These are phyloP conservation scores for Sphaerodactylus townsendi DNA, from an alignment of 2,113 vertebrate genomes.

Conservation along the genomic window DNA sequence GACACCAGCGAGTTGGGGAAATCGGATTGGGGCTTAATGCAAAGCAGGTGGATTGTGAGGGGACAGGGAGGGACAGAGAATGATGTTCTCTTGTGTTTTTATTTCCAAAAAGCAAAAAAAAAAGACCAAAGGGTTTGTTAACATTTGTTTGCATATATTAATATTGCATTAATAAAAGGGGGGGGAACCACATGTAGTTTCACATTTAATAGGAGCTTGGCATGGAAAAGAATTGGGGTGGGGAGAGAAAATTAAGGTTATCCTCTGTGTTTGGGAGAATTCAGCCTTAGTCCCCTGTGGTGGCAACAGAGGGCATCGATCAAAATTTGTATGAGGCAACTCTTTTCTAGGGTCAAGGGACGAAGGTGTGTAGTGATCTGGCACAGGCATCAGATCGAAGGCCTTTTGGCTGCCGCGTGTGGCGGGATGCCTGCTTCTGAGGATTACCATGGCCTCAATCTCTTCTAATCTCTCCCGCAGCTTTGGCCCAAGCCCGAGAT, in stretches of 20 bases:
- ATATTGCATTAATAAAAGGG: constrained; percentile 51
- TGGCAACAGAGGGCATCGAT: not conserved
- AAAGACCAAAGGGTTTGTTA: constrained; percentile 21
- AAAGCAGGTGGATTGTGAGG: constrained; percentile 71
- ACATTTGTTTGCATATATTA: constrained; percentile 37
- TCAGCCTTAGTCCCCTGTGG: not conserved
- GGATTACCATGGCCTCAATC: constrained; percentile 77
- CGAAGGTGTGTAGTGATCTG: constrained; percentile 35
- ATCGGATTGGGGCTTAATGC: constrained; percentile 70
- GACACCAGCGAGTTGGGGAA: constrained; percentile 63
- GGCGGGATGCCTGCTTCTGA: constrained; percentile 56
- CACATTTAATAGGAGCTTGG: not conserved
- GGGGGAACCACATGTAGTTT: constrained; percentile 9
- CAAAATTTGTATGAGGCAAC: not conserved
- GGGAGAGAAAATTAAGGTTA: not conserved
- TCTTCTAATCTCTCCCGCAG: constrained; percentile 67
- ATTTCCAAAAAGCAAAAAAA: constrained; percentile 52
- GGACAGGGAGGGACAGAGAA: constrained; percentile 59
- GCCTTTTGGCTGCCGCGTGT: constrained; percentile 72
- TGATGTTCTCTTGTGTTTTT: not conserved
- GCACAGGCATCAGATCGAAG: constrained; percentile 35
- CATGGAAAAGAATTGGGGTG: not conserved
- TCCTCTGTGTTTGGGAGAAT: not conserved
- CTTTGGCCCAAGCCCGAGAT: constrained; percentile 73
- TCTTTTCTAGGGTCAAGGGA: constrained; percentile 3